A percentile compares a stretch with the other conserved stretches of the same genome.
These are phyloP conservation scores for Cyphotilapia sp. DNA, from an alignment of 2,113 vertebrate species.

Conservation along the genomic window DNA sequence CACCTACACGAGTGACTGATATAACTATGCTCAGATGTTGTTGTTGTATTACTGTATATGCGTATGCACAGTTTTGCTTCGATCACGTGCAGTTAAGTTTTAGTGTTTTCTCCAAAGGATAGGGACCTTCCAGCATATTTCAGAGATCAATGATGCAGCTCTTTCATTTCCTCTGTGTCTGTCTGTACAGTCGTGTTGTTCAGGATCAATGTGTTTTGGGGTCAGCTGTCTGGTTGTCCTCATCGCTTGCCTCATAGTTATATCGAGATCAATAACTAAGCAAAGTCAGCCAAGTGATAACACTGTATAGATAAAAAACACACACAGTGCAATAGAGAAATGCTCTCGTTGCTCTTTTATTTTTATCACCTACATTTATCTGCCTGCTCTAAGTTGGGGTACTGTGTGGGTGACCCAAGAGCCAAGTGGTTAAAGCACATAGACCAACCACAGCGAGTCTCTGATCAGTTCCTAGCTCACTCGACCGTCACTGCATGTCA, in stretches of 20 bases:
- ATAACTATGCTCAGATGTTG: not conserved
- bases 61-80: not conserved
- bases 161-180: conserved; percentile 35
- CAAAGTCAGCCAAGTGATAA: not conserved
- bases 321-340: not conserved
- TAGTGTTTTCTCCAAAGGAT: not conserved
- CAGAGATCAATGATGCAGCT: conserved; percentile 15
- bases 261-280: conserved; percentile 10
- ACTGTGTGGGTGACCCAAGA: not conserved
- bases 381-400: not conserved
- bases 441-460: not conserved
- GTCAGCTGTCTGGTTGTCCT: conserved; percentile 24
- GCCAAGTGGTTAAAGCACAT: not conserved
- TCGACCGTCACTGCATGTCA: not conserved
- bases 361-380: not conserved
- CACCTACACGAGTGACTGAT: not conserved
- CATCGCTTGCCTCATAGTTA: not conserved
- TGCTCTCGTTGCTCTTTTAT: not conserved
- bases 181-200: not conserved
- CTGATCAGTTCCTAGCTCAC: not conserved
- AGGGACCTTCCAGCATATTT: not conserved
- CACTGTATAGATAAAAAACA: not conserved
- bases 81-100: not conserved
- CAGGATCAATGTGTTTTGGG: conserved; percentile 20
- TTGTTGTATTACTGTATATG: not conserved